Evolutionary conservation across 1,140 invertebrate genomes (phyloP).

Genomic region (Diabrotica undecimpunctata): DNA sequence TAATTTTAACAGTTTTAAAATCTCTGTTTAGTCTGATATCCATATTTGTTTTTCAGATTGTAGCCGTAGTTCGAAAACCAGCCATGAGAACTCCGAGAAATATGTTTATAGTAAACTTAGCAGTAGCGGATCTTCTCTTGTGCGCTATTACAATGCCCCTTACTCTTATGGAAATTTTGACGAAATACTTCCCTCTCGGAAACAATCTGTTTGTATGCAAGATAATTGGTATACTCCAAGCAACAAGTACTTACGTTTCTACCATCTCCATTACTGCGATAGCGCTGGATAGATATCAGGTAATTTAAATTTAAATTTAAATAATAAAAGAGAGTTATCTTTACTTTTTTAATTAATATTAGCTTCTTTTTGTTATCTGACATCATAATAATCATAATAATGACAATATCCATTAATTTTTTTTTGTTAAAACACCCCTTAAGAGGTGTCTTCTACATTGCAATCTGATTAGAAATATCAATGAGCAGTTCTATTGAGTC

Average conservation of each 20-base stretch:
- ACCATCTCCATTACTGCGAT: constrained; percentile 88
- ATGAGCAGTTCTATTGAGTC: too few relatives aligned
- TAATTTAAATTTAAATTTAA: too few relatives aligned
- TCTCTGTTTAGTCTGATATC: neutral
- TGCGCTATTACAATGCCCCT: constrained; percentile 83
- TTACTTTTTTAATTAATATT: too few relatives aligned
- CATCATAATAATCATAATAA: too few relatives aligned
- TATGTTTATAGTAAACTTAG: constrained; percentile 87
- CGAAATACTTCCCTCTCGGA: constrained; percentile 71
- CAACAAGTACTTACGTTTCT: constrained; percentile 83
- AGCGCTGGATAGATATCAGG: constrained; percentile 76
- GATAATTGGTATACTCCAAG: constrained; percentile 75
- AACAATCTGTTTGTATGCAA: constrained; percentile 69
- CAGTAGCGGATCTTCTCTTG: constrained; percentile 78
- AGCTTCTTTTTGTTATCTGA: too few relatives aligned
- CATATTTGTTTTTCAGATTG: constrained; percentile 41
- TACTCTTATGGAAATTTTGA: constrained; percentile 75
- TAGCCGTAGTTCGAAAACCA: constrained; percentile 66
- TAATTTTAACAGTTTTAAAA: too few relatives aligned
- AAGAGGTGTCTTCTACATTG: too few relatives aligned
- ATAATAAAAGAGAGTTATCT: too few relatives aligned
- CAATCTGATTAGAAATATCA: too few relatives aligned
- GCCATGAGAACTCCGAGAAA: constrained; percentile 82
- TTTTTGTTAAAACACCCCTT: too few relatives aligned
- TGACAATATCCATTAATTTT: too few relatives aligned